Evolutionary conservation across 2,797 vertebrate species (phyloP), one percentile per base, ranked within the genome.

Genomic region (Leucoraja ocellata): DNA sequence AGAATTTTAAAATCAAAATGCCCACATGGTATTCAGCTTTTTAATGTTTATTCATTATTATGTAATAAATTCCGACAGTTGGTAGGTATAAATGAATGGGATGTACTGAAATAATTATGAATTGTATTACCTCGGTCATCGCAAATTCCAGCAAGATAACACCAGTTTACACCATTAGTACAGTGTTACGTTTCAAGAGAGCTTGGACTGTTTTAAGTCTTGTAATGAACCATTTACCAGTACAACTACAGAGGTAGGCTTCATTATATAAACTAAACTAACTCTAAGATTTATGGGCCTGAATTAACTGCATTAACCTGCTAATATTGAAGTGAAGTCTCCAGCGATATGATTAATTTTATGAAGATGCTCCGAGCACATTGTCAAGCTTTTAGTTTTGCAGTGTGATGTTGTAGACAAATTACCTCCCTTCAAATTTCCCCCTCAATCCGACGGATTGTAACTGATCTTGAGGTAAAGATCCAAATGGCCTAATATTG

Each of bases 21-120:
- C 83, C 14, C 13, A 14, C 21, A 61, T n/a, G 65, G 25, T 8
- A 58, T 36, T 68, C 63, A 36, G 7, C 28, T 39, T 73, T 46
- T 90, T 39, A 39, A 91, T 91, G 6, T 91, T 91, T 73, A 46
- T 36, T 90, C 32, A 71, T 91, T 90, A 81, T 81, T 83, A 25
- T 10, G 39, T n/a, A 65, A 71, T 90, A 90, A 68, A 91, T 73
- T 91, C 65, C 46, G 36, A 32, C 88, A 46, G n/a, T 91, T 73
- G 32, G 21, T 25, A 36, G 39, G 90, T 74, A 74, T 32, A 91
- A 91, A 54, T 46, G 18, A 91, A 91, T 74, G 39, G 25, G 88
- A 74, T 36, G 46, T 91, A 54, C 23, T 71, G 21, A 91, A 91
- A 74, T 91, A 68, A 68, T 91, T 73, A 39, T 91, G 36, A 74